These are phyloP conservation scores for Stomorhina lunata DNA, from an alignment of 2,888 invertebrate genomes.

Conservation along the genomic window DNA sequence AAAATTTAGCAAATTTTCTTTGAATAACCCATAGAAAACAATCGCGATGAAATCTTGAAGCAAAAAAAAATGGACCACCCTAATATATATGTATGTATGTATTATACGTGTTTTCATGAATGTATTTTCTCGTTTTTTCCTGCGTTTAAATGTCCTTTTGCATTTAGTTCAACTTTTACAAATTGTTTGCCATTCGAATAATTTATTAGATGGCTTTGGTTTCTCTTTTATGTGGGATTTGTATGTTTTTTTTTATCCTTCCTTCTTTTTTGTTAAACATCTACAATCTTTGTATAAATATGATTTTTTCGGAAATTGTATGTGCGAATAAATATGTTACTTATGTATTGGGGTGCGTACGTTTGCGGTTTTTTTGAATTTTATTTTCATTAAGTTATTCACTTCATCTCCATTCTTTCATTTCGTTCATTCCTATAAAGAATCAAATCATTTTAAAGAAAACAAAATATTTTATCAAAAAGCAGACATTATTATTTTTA, in stretches of 20 bases:
- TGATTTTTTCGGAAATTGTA: not conserved
- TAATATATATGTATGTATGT: not conserved
- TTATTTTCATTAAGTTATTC: conserved; percentile 43
- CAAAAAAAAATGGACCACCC: too few relatives aligned
- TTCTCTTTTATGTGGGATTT: conserved; percentile 54
- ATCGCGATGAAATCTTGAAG: too few relatives aligned
- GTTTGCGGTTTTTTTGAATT: conserved; percentile 41
- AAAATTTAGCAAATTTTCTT: too few relatives aligned
- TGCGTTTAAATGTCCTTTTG: conserved; percentile 47
- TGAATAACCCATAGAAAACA: too few relatives aligned
- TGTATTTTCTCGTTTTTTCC: conserved; percentile 14
- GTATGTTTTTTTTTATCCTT: conserved; percentile 27
- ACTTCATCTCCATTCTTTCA: not conserved
- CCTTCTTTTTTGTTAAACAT: not conserved
- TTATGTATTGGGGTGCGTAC: conserved; percentile 1
- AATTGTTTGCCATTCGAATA: conserved; percentile 67
- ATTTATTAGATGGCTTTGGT: conserved; percentile 65
- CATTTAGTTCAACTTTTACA: conserved; percentile 61
- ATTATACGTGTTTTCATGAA: conserved; percentile 15
- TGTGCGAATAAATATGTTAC: not conserved
- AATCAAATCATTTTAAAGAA: not conserved
- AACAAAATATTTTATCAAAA: too few relatives aligned
- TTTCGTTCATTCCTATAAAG: not conserved
- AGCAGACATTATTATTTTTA: too few relatives aligned
- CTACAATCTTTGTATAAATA: conserved; percentile 8